Conservation (phyloP, 2,797 vertebrate species). For the Lerista edwardsae region DNA sequence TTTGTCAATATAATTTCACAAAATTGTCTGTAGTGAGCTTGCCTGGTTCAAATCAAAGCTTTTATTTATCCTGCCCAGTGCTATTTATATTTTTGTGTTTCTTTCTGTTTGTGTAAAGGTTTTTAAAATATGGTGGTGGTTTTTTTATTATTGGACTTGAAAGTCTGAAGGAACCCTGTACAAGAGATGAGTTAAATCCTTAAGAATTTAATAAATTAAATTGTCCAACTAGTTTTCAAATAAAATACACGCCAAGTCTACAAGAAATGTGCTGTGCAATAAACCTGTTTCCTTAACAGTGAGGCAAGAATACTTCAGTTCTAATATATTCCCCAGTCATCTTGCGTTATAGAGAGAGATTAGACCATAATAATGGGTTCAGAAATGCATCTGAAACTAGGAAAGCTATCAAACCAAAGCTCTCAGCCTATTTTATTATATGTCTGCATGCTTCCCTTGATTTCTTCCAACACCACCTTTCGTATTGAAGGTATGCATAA, state of each 20-base stretch:
- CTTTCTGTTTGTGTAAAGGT: not conserved
- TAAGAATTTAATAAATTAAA: slow-evolving; percentile 52
- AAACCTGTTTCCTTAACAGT: slow-evolving; percentile 23
- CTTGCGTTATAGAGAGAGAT: slow-evolving; percentile 58
- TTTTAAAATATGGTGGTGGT: slow-evolving; percentile 31
- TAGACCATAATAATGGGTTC: slow-evolving; percentile 24
- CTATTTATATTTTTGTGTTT: slow-evolving; percentile 19
- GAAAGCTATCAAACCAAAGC: slow-evolving; percentile 15
- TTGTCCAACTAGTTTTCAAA: slow-evolving; percentile 39
- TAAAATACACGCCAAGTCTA: slow-evolving; percentile 28
- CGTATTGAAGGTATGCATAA: slow-evolving; percentile 2
- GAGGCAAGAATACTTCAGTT: slow-evolving; percentile 32
- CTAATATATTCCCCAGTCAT: slow-evolving; percentile 55
- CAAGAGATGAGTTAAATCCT: slow-evolving; percentile 44
- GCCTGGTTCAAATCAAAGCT: slow-evolving; percentile 18
- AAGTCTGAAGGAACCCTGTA: slow-evolving; percentile 33
- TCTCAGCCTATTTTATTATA: slow-evolving; percentile 18
- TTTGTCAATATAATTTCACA: slow-evolving; percentile 38
- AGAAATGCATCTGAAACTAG: slow-evolving; percentile 25
- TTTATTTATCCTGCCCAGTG: slow-evolving; percentile 41
- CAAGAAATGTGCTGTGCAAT: slow-evolving; percentile 28
- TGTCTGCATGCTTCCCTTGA: slow-evolving; percentile 32
- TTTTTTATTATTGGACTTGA: slow-evolving; percentile 27
- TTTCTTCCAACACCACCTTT: slow-evolving; percentile 26
- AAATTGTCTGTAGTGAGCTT: slow-evolving; percentile 21